These are phyloP conservation scores for Channallabes apus DNA, from an alignment of 2,797 vertebrate species.

Conservation along the genomic window DNA sequence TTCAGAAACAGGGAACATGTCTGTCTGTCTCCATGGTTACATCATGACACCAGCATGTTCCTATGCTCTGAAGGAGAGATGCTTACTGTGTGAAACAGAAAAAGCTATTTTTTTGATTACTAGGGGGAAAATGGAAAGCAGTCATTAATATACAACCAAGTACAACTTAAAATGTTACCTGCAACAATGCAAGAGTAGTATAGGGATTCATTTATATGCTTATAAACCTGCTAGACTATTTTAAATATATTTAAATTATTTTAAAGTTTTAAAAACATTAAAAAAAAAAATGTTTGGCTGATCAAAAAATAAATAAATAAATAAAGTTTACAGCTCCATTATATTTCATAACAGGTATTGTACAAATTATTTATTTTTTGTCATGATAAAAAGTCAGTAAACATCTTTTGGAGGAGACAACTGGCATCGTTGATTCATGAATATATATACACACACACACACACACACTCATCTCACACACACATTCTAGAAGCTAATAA, in stretches of 20 bases:
- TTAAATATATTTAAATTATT: no score
- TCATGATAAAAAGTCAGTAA: background rate
- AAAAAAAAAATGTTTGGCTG: background rate
- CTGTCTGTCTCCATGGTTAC: conserved; percentile 31
- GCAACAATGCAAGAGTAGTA: background rate
- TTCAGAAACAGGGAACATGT: conserved; percentile 16
- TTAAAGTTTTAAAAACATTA: no score
- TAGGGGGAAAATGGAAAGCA: background rate
- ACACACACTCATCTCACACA: background rate
- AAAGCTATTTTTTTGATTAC: conserved; percentile 13
- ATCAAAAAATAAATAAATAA: background rate
- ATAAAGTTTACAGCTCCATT: background rate
- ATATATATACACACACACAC: background rate
- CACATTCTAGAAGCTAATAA: background rate
- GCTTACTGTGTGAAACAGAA: conserved; percentile 22
- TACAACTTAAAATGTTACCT: background rate
- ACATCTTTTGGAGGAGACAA: background rate
- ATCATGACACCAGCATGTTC: conserved; percentile 12
- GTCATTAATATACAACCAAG: conserved; percentile 5
- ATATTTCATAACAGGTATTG: background rate
- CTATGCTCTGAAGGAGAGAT: conserved; percentile 5
- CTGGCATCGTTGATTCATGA: background rate
- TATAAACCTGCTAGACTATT: background rate
- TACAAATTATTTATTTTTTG: background rate
- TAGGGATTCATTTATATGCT: conserved; percentile 1